phyloP scores from a whole-genome alignment of 2,888 invertebrate genomes.

The Leptinotarsa peninsularis region DNA sequence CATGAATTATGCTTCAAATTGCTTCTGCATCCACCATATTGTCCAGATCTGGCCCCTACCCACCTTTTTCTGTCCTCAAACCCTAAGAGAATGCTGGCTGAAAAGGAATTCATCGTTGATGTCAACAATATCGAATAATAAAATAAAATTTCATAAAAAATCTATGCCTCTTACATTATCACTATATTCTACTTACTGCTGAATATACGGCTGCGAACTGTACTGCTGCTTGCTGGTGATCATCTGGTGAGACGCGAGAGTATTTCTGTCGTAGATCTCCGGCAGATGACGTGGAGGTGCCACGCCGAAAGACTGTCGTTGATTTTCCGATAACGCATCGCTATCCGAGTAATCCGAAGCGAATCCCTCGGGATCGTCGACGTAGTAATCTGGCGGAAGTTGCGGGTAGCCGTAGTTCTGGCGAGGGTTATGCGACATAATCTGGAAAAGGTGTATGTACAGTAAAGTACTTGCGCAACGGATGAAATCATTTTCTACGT shows the following conservation, averaged over 20 bases:
- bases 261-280: conserved; percentile 51
- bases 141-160: too few species aligned
- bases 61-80: too few species aligned
- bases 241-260: conserved; percentile 27
- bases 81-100: too few species aligned
- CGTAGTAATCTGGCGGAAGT: conserved; percentile 45
- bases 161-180: too few species aligned
- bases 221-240: conserved; percentile 20
- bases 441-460: conserved; percentile 2
- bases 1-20: too few species aligned
- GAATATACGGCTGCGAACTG: conserved; percentile 35
- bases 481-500: too few species aligned
- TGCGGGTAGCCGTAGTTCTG: conserved; percentile 33
- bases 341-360: conserved; percentile 55
- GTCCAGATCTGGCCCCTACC: too few species aligned
- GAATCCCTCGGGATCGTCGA: conserved; percentile 53
- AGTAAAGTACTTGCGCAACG: too few species aligned
- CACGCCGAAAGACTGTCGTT: conserved; percentile 16
- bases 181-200: conserved; percentile 26
- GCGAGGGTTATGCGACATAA: conserved; percentile 35
- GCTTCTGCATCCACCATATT: too few species aligned
- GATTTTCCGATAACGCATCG: conserved; percentile 48
- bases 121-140: too few species aligned
- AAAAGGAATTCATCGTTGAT: too few species aligned
- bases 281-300: conserved; percentile 44